phyloP scores from a whole-genome alignment of 1,140 invertebrate species.

The Agraylea sexmaculata region DNA sequence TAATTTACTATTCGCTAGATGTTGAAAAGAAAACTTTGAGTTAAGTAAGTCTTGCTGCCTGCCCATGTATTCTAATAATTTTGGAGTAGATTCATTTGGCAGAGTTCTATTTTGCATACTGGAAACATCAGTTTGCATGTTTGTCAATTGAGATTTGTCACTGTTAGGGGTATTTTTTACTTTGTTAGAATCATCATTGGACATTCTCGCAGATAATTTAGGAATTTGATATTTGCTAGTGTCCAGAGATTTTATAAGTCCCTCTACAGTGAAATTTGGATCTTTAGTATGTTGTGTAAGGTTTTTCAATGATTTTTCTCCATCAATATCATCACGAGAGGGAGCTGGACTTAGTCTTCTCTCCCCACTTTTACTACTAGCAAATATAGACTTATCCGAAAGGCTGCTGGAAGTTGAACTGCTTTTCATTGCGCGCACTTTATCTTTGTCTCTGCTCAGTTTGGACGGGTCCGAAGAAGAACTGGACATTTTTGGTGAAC shows the following conservation, averaged over 20 bases:
- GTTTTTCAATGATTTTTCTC: constrained; percentile 41
- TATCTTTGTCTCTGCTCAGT: constrained; percentile 33
- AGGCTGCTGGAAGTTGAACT: constrained; percentile 34
- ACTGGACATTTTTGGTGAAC: constrained; percentile 36
- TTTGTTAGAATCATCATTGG: constrained; percentile 26
- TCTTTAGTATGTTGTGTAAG: constrained; percentile 43
- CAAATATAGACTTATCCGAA: constrained; percentile 51
- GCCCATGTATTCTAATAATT: constrained; percentile 18
- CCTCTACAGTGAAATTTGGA: constrained; percentile 52
- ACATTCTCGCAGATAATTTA: constrained; percentile 52
- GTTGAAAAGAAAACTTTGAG: constrained; percentile 20
- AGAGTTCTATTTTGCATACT: constrained; percentile 6
- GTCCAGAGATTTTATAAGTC: constrained; percentile 63
- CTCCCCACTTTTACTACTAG: constrained; percentile 45
- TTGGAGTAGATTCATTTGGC: constrained; percentile 10
- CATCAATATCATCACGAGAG: constrained; percentile 48
- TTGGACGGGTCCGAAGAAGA: constrained; percentile 35
- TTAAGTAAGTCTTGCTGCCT: constrained; percentile 11
- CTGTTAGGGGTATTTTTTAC: constrained; percentile 12
- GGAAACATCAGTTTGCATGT: constrained; percentile 8
- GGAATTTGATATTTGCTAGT: constrained; percentile 76
- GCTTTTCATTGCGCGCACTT: constrained; percentile 29
- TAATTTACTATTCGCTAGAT: constrained; percentile 17
- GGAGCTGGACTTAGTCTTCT: constrained; percentile 52
- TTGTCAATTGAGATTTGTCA: constrained; percentile 14